Base-by-base conservation (phyloP, 2,113 vertebrate species). In the Corythoichthys intestinalis region DNA sequence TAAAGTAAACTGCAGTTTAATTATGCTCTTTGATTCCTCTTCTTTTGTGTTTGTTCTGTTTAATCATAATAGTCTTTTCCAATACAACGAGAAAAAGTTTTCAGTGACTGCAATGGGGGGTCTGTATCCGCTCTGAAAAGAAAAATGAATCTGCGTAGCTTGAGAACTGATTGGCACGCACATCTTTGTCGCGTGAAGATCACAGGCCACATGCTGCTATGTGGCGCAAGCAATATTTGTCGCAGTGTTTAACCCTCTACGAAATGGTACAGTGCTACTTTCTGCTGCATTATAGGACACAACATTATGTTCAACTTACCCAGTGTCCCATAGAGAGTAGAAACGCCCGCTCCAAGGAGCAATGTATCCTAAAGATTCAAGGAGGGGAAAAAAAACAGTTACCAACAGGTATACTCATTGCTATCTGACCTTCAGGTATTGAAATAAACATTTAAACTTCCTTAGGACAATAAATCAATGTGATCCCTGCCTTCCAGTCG, bases 331-430 rank as follows among this genome's bases (percentile, higher is more conserved):
- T 46, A 99, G 75, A 13, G 97, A 99, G 78, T 98, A 99, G 92
- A 99, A 98, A 56, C 97, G 95, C 61, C 97, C 96, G 87, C 97
- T 99, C 97, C 97, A 99, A 1, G 97, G 97, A 79, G 96, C 97
- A 62, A 98, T 99, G 89, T 98, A 96, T 78, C 97, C 97, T 99
- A 86, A 58, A 65, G 83, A 60, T 46, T 73, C 20, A 77, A 68
- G 35, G 1, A 49, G 0, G n/a, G 69, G 79, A 83, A 83, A 64
- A 49, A 39, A 48, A 20, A 37, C 4, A 48, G 2, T 47, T 1
- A 44, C 41, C 4, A 41, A 41, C 4, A 41, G 41, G 41, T 41
- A 66, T 7, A 11, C 6, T 2, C 38, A 70, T 11, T 34, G 59
- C 17, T 6, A 64, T 67, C n/a, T 52, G 72, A 81, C 65, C 65